A percentile compares a stretch with the other conserved stretches of the same genome.
Conservation (phyloP, 2,888 invertebrate species). For the Agrotis segetum region DNA sequence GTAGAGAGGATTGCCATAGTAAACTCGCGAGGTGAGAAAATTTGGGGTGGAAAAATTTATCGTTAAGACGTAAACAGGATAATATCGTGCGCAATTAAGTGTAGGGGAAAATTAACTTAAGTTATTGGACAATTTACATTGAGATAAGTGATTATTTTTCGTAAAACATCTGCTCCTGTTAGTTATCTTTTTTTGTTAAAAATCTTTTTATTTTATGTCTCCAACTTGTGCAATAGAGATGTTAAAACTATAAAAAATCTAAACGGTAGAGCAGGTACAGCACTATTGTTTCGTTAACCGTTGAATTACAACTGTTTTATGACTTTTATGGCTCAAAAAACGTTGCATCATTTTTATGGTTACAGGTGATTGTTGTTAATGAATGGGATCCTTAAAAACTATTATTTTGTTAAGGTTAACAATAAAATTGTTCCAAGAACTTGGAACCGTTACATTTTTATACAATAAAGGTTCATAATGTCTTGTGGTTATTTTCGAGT, state of each 20-base stretch:
- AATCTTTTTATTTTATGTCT: conserved; percentile 13
- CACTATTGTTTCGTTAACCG: conserved; percentile 76
- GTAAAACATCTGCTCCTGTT: conserved; percentile 46
- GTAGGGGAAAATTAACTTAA: conserved; percentile 55
- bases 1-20: conserved; percentile 61
- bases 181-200: conserved; percentile 8
- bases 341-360: conserved; percentile 81
- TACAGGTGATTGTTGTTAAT: conserved; percentile 75
- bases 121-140: conserved; percentile 51
- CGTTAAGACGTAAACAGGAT: conserved; percentile 58
- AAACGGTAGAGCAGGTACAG: conserved; percentile 76
- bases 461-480: conserved; percentile 10
- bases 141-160: conserved; percentile 46
- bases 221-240: conserved; percentile 39
- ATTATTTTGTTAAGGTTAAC: conserved; percentile 65
- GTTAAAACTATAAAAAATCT: conserved; percentile 56
- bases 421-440: conserved; percentile 63
- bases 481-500: conserved; percentile 2
- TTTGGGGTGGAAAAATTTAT: conserved; percentile 70
- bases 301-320: conserved; percentile 80
- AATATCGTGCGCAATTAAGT: conserved; percentile 59
- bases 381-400: conserved; percentile 68
- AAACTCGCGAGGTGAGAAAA: conserved; percentile 61
- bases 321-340: conserved; percentile 77
- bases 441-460: conserved; percentile 43